These are phyloP conservation scores for Cynocephalus volans DNA, from an alignment of 2,113 vertebrate genomes.

Conservation along the genomic window DNA sequence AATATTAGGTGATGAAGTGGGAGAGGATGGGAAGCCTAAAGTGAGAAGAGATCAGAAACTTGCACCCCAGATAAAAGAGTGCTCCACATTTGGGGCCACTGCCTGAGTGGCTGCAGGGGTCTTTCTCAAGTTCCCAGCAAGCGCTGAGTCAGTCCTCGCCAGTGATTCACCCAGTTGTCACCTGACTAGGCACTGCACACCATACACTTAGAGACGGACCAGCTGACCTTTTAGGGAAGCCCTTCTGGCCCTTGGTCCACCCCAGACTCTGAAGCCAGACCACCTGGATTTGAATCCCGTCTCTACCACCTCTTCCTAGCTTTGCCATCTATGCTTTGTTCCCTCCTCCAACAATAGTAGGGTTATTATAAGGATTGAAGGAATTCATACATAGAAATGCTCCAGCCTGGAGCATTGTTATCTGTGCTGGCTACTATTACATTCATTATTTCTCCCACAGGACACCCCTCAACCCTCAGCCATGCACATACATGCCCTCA, in stretches of 20 bases:
- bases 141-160: neutral
- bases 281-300: neutral
- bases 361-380: too few relatives aligned
- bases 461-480: neutral
- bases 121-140: neutral
- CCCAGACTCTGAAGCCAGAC: neutral
- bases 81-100: neutral
- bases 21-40: neutral
- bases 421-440: neutral
- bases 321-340: neutral
- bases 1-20: neutral
- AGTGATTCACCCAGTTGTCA: rapidly evolving
- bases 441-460: neutral
- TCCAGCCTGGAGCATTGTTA: neutral
- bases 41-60: neutral
- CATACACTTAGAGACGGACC: too few relatives aligned
- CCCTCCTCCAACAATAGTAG: neutral
- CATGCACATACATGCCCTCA: neutral
- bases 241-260: neutral
- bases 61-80: neutral
- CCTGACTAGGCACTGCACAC: too few relatives aligned
- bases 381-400: neutral
- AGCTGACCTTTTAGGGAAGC: too few relatives aligned
- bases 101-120: neutral
- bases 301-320: neutral